These are phyloP conservation scores for Rhabdornis inornatus DNA, from an alignment of 2,113 vertebrate genomes.

Conservation along the genomic window DNA sequence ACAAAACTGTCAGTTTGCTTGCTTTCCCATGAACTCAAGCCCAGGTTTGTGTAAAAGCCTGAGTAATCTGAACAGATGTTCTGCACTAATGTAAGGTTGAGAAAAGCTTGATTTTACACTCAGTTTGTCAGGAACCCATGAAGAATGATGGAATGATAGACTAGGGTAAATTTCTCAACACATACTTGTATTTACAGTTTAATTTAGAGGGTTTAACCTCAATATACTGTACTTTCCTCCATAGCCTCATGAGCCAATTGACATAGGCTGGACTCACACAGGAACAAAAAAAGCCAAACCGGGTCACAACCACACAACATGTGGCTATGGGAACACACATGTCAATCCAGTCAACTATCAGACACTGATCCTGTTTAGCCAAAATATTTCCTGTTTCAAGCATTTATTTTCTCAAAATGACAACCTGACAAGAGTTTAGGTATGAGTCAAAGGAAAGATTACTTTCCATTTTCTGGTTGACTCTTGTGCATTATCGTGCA, in stretches of 20 bases:
- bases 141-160: neutral
- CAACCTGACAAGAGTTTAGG: constrained; percentile 39
- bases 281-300: neutral
- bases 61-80: neutral
- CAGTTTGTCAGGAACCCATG: neutral
- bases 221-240: neutral
- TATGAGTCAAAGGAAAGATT: constrained; percentile 64
- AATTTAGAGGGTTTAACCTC: neutral
- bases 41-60: neutral
- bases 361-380: constrained; percentile 27
- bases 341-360: neutral
- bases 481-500: neutral
- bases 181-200: neutral
- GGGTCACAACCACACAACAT: neutral
- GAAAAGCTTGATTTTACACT: neutral
- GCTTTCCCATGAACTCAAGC: neutral
- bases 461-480: constrained; percentile 70
- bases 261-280: neutral
- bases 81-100: neutral
- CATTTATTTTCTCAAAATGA: constrained; percentile 66
- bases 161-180: neutral
- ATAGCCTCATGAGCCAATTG: neutral
- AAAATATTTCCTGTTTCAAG: constrained; percentile 67
- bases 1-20: neutral
- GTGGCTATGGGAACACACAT: neutral